Conservation (phyloP, 92 coral and sea anemone genomes). For the Micromussa lordhowensis region DNA sequence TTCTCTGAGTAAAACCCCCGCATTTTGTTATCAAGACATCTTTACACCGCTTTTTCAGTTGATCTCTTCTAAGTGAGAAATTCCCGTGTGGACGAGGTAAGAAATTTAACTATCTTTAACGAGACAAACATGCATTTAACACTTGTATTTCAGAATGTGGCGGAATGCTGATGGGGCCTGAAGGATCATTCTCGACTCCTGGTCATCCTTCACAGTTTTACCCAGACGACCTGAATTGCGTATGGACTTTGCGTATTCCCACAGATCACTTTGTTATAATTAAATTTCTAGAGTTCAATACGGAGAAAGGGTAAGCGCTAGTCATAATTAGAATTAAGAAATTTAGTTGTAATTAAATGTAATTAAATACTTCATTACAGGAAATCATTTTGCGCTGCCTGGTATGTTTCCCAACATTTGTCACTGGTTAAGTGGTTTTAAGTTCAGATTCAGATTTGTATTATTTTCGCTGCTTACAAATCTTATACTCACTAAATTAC, state of each 20-base stretch:
- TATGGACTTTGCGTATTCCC: conserved; percentile 14
- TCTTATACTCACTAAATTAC: too few species aligned
- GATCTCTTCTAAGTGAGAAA: too few species aligned
- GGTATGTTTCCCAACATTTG: too few species aligned
- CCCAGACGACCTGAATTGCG: not conserved
- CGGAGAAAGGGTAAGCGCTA: conserved; percentile 2
- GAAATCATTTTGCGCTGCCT: not conserved
- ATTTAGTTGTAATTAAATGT: not conserved
- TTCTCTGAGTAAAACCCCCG: too few species aligned
- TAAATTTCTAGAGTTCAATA: not conserved
- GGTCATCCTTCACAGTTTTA: not conserved
- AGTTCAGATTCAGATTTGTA: too few species aligned
- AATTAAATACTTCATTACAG: not conserved
- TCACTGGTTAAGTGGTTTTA: too few species aligned
- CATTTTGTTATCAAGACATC: too few species aligned
- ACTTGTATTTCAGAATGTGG: not conserved
- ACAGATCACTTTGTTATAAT: not conserved
- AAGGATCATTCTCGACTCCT: not conserved
- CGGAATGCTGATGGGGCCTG: not conserved
- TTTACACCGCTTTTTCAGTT: too few species aligned
- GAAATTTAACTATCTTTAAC: not conserved
- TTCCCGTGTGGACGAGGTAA: too few species aligned
- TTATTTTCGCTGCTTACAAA: too few species aligned
- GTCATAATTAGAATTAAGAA: not conserved
- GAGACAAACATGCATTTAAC: not conserved